phyloP scores from a whole-genome alignment of 2,113 vertebrate species.

The Myotis yumanensis region DNA sequence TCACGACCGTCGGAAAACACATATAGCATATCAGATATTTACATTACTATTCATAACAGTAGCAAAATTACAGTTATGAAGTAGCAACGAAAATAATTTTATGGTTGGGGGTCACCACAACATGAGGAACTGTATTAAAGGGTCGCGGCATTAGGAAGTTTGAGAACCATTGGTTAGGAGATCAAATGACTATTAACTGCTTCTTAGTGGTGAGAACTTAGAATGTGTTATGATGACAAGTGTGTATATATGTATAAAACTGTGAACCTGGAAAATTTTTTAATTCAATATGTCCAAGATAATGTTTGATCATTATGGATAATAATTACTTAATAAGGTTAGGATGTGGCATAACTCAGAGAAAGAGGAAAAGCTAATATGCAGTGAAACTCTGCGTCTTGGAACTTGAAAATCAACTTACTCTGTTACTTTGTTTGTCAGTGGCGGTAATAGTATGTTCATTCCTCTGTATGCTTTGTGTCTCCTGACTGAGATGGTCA shows the following conservation, averaged over 20 bases:
- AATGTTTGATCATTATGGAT: neutral
- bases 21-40: too few relatives aligned
- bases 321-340: slow-evolving; percentile 28
- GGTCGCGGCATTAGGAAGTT: too few relatives aligned
- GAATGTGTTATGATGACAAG: neutral
- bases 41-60: too few relatives aligned
- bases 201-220: slow-evolving; percentile 11
- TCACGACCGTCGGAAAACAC: too few relatives aligned
- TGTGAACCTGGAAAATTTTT: neutral
- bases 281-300: neutral
- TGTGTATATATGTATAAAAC: neutral
- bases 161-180: neutral
- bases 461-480: neutral
- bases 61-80: too few relatives aligned
- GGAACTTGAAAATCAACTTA: neutral
- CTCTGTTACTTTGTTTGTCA: neutral
- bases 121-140: too few relatives aligned
- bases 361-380: neutral
- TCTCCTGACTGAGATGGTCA: neutral
- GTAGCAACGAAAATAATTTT: too few relatives aligned
- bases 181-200: neutral
- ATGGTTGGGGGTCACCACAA: too few relatives aligned
- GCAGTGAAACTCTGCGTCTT: neutral
- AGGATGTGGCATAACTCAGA: neutral
- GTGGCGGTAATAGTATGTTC: neutral